Evolutionary conservation across 37 sponge, comb jelly and placozoan genomes (phyloP).

Genomic region (Tethya wilhelma): DNA sequence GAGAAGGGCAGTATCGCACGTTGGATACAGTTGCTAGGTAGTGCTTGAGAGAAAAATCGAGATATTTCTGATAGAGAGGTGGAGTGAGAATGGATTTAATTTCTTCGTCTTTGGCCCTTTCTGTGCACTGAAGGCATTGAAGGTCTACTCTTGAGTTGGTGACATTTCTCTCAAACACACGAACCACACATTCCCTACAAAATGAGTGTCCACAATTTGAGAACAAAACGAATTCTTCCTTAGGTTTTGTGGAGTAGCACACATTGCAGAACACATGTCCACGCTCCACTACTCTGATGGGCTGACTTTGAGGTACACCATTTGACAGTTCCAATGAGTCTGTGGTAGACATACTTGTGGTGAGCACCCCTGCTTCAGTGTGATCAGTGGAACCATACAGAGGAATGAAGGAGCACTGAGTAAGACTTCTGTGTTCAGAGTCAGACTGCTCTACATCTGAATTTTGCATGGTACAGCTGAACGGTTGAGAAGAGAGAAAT

Average conservation of each 20-base stretch:
- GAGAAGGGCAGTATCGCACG: conserved; percentile 56
- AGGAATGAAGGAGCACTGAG: too few relatives aligned
- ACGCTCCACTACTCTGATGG: too few relatives aligned
- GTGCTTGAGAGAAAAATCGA: conserved; percentile 29
- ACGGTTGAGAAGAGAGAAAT: too few relatives aligned
- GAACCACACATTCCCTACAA: conserved; percentile 38
- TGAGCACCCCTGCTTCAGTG: too few relatives aligned
- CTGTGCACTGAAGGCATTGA: conserved; percentile 26
- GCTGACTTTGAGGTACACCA: too few relatives aligned
- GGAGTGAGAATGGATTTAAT: neutral
- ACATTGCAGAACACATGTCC: conserved; percentile 10
- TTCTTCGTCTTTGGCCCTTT: conserved; percentile 8
- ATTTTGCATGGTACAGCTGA: too few relatives aligned
- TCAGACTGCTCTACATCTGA: too few relatives aligned
- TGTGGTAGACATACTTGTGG: too few relatives aligned
- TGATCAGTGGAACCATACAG: too few relatives aligned
- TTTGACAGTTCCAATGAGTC: too few relatives aligned
- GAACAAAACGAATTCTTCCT: neutral
- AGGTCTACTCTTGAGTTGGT: conserved; percentile 17
- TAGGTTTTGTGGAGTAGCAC: neutral
- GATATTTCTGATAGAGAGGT: conserved; percentile 32
- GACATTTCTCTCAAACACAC: conserved; percentile 13
- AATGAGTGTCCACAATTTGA: conserved; percentile 50
- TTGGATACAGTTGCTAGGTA: conserved; percentile 18
- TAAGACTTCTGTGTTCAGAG: too few relatives aligned